These are phyloP conservation scores for Hydriomena furcata DNA, from an alignment of 2,888 invertebrate species.

Conservation along the genomic window DNA sequence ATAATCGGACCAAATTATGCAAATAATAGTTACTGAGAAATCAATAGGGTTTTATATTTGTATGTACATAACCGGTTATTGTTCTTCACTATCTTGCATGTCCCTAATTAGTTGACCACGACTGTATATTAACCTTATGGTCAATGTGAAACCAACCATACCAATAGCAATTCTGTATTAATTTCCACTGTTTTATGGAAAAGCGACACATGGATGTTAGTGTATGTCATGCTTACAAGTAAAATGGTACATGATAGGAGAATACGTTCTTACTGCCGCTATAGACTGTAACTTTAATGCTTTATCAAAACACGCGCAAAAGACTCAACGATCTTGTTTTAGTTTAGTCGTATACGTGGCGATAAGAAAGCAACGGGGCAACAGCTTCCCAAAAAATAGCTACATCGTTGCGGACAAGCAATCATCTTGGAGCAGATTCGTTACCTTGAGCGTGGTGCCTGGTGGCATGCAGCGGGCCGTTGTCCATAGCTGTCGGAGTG, in stretches of 20 bases:
- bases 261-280: constrained; percentile 17
- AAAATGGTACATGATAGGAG: constrained; percentile 18
- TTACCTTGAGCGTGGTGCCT: constrained; percentile 61
- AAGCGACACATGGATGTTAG: constrained; percentile 34
- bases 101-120: no score
- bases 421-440: constrained; percentile 52
- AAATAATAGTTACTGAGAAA: no score
- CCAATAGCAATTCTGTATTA: constrained; percentile 46
- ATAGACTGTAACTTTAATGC: no score
- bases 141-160: constrained; percentile 18
- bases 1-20: no score
- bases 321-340: no score
- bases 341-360: neutral
- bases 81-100: no score
- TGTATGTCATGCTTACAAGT: constrained; percentile 24
- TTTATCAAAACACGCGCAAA: no score
- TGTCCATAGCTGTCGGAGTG: constrained; percentile 81
- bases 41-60: no score
- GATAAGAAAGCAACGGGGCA: constrained; percentile 9
- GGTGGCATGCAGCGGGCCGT: constrained; percentile 61
- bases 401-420: constrained; percentile 7
- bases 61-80: no score
- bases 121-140: no score
- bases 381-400: constrained; percentile 21
- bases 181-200: constrained; percentile 35